Evolutionary conservation across 2,888 invertebrate genomes (phyloP).

Genomic region (Panzeria rudis): DNA sequence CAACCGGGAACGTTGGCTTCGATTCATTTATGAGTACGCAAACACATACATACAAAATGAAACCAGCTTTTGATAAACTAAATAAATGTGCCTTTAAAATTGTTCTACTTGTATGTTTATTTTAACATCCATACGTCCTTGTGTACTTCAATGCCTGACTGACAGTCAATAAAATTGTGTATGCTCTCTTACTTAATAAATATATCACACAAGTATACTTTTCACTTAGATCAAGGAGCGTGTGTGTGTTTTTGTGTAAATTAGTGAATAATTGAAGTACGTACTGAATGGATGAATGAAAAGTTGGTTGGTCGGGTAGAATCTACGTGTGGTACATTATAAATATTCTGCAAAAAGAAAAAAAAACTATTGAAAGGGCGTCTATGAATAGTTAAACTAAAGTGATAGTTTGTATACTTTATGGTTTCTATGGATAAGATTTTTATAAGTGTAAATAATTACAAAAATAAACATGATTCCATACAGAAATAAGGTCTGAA

Average conservation of each 20-base stretch:
- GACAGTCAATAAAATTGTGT: slow-evolving; percentile 60
- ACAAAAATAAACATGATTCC: slow-evolving; percentile 69
- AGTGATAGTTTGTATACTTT: slow-evolving; percentile 72
- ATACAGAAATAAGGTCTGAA: slow-evolving; percentile 29
- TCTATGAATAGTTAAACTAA: slow-evolving; percentile 64
- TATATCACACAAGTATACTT: slow-evolving; percentile 50
- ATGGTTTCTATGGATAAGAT: slow-evolving; percentile 73
- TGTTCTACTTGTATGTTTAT: background rate
- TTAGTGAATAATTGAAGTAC: slow-evolving; percentile 49
- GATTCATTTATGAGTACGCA: background rate
- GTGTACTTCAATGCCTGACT: slow-evolving; percentile 19
- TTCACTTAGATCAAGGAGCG: slow-evolving; percentile 20
- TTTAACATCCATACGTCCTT: slow-evolving; percentile 21
- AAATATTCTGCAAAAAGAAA: slow-evolving; percentile 3
- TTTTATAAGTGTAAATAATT: slow-evolving; percentile 72
- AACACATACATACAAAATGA: background rate
- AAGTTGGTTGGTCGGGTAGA: slow-evolving; percentile 14
- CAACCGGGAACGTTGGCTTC: slow-evolving; percentile 49
- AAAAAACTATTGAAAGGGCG: slow-evolving; percentile 49
- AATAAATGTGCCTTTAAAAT: slow-evolving; percentile 39
- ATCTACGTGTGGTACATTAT: slow-evolving; percentile 29
- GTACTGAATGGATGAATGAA: slow-evolving; percentile 34
- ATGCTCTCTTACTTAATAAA: slow-evolving; percentile 48
- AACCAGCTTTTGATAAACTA: slow-evolving; percentile 47
- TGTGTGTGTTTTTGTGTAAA: slow-evolving; percentile 21